A percentile compares a stretch with the other conserved stretches of the same genome.
Conservation (phyloP, 2,888 invertebrate species). For the Ariolimax columbianus region DNA sequence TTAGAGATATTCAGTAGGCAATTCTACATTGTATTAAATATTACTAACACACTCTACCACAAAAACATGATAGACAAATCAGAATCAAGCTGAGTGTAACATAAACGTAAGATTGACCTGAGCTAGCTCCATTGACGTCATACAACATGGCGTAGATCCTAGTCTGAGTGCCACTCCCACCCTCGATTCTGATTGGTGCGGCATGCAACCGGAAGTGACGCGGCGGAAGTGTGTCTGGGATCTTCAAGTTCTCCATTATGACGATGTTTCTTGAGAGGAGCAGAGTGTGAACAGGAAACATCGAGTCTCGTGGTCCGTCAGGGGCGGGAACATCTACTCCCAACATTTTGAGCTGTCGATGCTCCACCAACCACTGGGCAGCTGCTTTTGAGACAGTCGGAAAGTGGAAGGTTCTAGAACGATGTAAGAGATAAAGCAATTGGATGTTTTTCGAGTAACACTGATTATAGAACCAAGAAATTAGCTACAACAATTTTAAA, state of each 20-base stretch:
- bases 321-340: constrained; percentile 55
- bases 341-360: constrained; percentile 51
- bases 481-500: no score
- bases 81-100: not conserved
- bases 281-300: constrained; percentile 29
- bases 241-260: constrained; percentile 46
- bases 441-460: no score
- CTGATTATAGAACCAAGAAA: no score
- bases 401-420: constrained; percentile 45
- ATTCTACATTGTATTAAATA: no score
- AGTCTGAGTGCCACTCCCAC: constrained; percentile 35
- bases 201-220: constrained; percentile 46
- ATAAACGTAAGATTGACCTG: not conserved
- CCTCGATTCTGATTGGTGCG: constrained; percentile 41
- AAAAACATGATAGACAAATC: not conserved
- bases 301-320: constrained; percentile 37
- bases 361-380: constrained; percentile 49
- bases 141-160: constrained; percentile 48
- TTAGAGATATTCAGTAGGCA: no score
- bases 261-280: constrained; percentile 37
- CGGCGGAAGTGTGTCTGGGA: constrained; percentile 38
- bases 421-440: no score
- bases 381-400: constrained; percentile 46
- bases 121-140: not conserved
- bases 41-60: not conserved